Percentiles rank a stretch among this genome's conserved stretches.
Conservation (phyloP, 2,888 invertebrate genomes). For the Pegoplata infirma region DNA sequence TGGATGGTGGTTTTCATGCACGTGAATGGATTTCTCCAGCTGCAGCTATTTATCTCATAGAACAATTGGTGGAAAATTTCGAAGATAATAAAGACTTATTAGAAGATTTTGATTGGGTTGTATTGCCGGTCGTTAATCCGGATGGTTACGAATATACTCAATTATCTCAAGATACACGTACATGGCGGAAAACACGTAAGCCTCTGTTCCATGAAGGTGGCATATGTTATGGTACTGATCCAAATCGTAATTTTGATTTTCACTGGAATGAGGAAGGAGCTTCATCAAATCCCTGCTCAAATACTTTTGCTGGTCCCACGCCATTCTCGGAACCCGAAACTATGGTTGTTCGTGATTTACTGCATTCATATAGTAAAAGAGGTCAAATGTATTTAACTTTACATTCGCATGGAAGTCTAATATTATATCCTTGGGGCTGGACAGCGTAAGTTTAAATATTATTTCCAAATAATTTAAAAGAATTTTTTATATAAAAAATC, state of each 20-base stretch:
- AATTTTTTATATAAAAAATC: too few relatives aligned
- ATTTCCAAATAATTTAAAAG: too few relatives aligned
- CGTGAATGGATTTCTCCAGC: slow-evolving; percentile 85
- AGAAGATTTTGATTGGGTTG: slow-evolving; percentile 82
- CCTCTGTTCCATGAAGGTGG: slow-evolving; percentile 69
- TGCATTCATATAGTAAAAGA: slow-evolving; percentile 78
- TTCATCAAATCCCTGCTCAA: slow-evolving; percentile 79
- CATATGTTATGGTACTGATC: slow-evolving; percentile 84
- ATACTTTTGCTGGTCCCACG: slow-evolving; percentile 81
- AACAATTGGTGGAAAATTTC: slow-evolving; percentile 80
- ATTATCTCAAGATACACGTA: slow-evolving; percentile 68
- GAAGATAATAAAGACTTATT: slow-evolving; percentile 78
- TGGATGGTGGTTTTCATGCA: slow-evolving; percentile 82
- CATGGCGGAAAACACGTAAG: slow-evolving; percentile 86
- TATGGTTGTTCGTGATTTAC: slow-evolving; percentile 80
- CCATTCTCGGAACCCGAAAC: slow-evolving; percentile 85
- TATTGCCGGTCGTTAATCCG: slow-evolving; percentile 83
- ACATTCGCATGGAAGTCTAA: slow-evolving; percentile 86
- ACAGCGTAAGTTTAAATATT: slow-evolving; percentile 76
- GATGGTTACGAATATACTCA: slow-evolving; percentile 85
- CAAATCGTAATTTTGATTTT: slow-evolving; percentile 87
- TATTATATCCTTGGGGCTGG: slow-evolving; percentile 85
- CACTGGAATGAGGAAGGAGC: slow-evolving; percentile 82
- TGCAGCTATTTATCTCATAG: slow-evolving; percentile 80
- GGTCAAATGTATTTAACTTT: slow-evolving; percentile 84